Percentiles rank a stretch among this genome's conserved stretches.
These are phyloP conservation scores for Xylota segnis DNA, from an alignment of 2,888 invertebrate genomes.

Conservation along the genomic window DNA sequence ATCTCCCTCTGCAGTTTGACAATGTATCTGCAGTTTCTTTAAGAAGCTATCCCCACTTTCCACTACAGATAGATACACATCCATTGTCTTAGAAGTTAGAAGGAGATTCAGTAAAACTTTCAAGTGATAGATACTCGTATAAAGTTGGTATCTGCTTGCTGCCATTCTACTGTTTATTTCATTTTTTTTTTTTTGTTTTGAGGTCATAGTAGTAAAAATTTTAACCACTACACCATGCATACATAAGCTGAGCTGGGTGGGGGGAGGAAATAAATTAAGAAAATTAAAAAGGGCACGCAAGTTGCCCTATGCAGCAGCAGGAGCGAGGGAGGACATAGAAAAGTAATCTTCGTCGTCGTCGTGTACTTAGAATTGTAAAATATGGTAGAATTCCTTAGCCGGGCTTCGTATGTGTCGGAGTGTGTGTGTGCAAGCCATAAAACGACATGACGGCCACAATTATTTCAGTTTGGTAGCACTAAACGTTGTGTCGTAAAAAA, in stretches of 20 bases:
- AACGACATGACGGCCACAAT: conserved; percentile 47
- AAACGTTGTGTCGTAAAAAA: conserved; percentile 54
- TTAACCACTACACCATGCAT: conserved; percentile 12
- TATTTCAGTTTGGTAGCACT: conserved; percentile 49
- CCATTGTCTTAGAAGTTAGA: neutral
- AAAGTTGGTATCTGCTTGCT: conserved; percentile 35
- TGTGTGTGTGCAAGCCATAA: conserved; percentile 11
- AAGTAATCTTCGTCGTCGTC: conserved; percentile 7
- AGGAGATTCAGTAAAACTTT: conserved; percentile 24
- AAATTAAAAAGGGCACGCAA: conserved; percentile 40
- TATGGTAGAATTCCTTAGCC: conserved; percentile 33
- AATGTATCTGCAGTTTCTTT: conserved; percentile 13
- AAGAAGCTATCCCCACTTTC: neutral
- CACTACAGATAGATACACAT: neutral
- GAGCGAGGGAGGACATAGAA: neutral
- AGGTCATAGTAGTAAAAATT: conserved; percentile 33
- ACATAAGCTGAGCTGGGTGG: neutral
- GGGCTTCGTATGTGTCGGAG: neutral
- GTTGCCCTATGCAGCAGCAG: neutral
- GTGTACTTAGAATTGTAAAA: conserved; percentile 56
- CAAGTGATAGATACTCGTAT: neutral
- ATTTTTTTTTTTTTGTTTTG: neutral
- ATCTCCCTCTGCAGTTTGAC: conserved; percentile 2
- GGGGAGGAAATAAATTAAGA: conserved; percentile 46
- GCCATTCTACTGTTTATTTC: neutral